Conservation (phyloP, 1,140 invertebrate species). For the Diachasma alloeum region DNA sequence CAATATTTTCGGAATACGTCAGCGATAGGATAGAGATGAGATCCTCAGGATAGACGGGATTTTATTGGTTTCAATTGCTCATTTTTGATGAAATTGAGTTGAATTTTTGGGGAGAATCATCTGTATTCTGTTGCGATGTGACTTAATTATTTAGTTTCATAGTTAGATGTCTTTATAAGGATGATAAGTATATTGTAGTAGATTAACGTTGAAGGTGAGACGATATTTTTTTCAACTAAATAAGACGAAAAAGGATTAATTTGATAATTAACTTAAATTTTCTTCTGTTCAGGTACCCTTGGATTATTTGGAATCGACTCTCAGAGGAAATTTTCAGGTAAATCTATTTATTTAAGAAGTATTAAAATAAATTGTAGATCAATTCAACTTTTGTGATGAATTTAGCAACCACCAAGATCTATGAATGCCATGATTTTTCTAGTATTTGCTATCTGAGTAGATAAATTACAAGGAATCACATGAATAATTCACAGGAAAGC, state of each 20-base stretch:
- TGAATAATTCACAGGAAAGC: not conserved
- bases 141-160: not conserved
- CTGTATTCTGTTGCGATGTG: not conserved
- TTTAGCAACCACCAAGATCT: constrained; percentile 23
- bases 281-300: not conserved
- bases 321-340: not conserved
- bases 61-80: too few species aligned
- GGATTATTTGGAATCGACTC: too few species aligned
- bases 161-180: not conserved
- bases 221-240: not conserved
- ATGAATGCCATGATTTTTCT: constrained; percentile 26
- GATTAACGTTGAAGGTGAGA: not conserved
- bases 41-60: not conserved
- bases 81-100: too few species aligned
- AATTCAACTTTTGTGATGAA: constrained; percentile 22
- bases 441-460: constrained; percentile 24
- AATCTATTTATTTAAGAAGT: not conserved
- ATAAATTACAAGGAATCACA: not conserved
- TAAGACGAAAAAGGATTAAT: too few species aligned
- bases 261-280: too few species aligned
- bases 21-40: not conserved
- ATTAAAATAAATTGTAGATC: too few species aligned
- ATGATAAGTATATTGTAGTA: too few species aligned
- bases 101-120: not conserved
- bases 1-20: not conserved